phyloP scores from a whole-genome alignment of 2,888 invertebrate genomes.

The Pseudanteris insignis region DNA sequence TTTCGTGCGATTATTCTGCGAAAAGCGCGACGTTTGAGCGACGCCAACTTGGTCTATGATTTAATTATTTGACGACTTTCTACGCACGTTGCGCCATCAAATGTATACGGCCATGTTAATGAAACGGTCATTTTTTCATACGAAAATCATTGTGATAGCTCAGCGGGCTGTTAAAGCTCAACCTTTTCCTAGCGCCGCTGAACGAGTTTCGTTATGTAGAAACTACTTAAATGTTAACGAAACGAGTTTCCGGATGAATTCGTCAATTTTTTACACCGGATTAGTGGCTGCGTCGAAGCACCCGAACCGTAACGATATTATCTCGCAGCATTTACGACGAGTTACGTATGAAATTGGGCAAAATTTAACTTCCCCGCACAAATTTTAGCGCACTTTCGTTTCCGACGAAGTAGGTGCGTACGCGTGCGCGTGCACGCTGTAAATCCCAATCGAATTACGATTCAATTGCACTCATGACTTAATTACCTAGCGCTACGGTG shows the following conservation, averaged over 20 bases:
- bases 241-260: conserved; percentile 35
- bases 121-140: conserved; percentile 13
- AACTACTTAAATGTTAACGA: conserved; percentile 28
- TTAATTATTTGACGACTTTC: conserved; percentile 30
- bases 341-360: conserved; percentile 15
- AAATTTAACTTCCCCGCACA: conserved; percentile 5
- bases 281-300: conserved; percentile 24
- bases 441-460: conserved; percentile 18
- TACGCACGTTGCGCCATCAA: conserved; percentile 14
- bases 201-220: conserved; percentile 34
- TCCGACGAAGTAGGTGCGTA: conserved; percentile 10
- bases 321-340: conserved; percentile 5
- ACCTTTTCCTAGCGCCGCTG: conserved; percentile 12
- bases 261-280: conserved; percentile 25
- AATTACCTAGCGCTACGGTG: conserved; percentile 12
- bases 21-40: conserved; percentile 11
- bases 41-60: conserved; percentile 4
- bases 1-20: conserved; percentile 13
- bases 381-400: conserved; percentile 18
- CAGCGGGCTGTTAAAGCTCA: conserved; percentile 1
- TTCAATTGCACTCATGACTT: conserved; percentile 26
- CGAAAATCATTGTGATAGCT: conserved; percentile 16
- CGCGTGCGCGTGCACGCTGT: conserved; percentile 2
- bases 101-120: conserved; percentile 13
- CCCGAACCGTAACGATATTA: conserved; percentile 25